Evolutionary conservation across 2,113 vertebrate genomes (phyloP).

Genomic region (Trachemys scripta): DNA sequence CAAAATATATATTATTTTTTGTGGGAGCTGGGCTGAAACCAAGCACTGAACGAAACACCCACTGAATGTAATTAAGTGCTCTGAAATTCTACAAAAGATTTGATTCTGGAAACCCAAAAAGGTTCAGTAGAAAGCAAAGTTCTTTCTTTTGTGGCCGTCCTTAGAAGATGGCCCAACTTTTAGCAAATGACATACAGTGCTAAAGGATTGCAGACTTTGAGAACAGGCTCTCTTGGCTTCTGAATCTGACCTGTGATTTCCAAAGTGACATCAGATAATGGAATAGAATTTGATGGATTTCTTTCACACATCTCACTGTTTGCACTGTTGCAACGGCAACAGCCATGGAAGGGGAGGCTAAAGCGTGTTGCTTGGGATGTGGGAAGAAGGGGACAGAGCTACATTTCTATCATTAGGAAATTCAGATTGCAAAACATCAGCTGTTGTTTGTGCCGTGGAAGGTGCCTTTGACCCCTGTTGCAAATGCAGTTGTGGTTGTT

Average conservation of each 20-base stretch:
- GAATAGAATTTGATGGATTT: rapidly evolving
- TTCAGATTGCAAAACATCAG: not conserved
- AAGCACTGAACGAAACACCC: not conserved
- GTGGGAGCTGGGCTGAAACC: not conserved
- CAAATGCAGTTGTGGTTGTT: not conserved
- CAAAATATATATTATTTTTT: not conserved
- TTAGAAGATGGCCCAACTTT: not conserved
- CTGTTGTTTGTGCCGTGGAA: not conserved
- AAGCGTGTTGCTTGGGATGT: rapidly evolving
- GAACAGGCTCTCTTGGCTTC: not conserved
- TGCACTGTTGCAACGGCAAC: rapidly evolving
- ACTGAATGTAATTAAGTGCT: not conserved
- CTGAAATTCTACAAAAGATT: not conserved
- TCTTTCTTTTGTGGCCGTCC: rapidly evolving
- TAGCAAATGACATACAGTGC: rapidly evolving
- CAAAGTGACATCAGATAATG: not conserved
- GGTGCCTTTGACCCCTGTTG: not conserved
- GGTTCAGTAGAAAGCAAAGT: not conserved
- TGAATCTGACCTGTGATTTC: not conserved
- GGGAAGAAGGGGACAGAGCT: rapidly evolving
- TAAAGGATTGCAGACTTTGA: not conserved
- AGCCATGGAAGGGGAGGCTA: rapidly evolving
- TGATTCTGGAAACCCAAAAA: not conserved
- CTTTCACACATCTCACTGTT: not conserved
- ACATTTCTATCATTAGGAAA: not conserved